These are phyloP conservation scores for Chloebia gouldiae DNA, from an alignment of 2,113 vertebrate genomes.

Conservation along the genomic window DNA sequence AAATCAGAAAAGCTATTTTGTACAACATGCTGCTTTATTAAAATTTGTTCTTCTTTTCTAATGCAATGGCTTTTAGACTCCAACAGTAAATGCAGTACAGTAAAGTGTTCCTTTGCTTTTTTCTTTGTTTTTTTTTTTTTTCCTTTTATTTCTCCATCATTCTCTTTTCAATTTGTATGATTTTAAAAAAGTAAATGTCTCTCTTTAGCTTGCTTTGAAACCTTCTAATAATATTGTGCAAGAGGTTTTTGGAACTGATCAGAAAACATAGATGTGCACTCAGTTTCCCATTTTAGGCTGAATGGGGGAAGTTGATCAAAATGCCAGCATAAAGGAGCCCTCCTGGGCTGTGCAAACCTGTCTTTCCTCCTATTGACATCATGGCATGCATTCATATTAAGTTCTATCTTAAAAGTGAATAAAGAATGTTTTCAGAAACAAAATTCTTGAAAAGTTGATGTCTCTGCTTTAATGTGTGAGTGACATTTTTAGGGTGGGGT, in stretches of 20 bases:
- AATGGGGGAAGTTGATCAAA: not conserved
- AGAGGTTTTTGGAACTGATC: not conserved
- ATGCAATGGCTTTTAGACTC: not conserved
- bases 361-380: not conserved
- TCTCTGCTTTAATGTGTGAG: accelerated
- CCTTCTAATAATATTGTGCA: not conserved
- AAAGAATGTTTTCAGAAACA: accelerated
- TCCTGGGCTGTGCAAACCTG: not conserved
- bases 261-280: not conserved
- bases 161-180: not conserved
- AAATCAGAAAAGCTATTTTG: not conserved
- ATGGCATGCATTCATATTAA: not conserved
- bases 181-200: not conserved
- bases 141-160: accelerated
- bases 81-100: not conserved
- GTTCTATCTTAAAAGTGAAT: not conserved
- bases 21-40: not conserved
- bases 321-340: not conserved
- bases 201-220: not conserved
- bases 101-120: not conserved
- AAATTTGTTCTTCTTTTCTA: not conserved
- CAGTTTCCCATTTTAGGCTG: not conserved
- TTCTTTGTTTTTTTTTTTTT: not conserved
- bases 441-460: not conserved
- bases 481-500: not conserved